phyloP scores from a whole-genome alignment of 2,113 vertebrate genomes.

The Pholis gunnellus region DNA sequence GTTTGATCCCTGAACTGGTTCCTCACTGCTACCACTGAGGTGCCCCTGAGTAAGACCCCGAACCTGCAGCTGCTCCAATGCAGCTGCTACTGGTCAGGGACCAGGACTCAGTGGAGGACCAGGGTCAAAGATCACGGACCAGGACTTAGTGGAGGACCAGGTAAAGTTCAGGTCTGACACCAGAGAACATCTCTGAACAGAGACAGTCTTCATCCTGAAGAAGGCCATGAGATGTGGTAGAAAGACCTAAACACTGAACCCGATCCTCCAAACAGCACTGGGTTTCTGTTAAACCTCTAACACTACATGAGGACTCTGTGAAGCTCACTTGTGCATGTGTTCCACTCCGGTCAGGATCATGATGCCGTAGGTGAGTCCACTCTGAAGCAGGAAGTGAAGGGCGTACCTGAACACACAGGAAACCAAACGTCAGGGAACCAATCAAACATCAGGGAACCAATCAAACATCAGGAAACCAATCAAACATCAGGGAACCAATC shows the following conservation, averaged over 20 bases:
- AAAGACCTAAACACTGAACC: neutral
- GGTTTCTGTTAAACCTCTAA: neutral
- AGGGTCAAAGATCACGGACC: neutral
- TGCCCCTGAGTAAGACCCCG: neutral
- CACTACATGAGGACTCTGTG: neutral
- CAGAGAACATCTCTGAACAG: too few species aligned
- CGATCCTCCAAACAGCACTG: neutral
- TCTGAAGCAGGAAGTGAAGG: slow-evolving; percentile 96
- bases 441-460: neutral
- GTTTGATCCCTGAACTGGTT: neutral
- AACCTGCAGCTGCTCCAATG: neutral
- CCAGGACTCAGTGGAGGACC: neutral
- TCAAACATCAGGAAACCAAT: too few species aligned
- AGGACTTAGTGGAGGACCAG: neutral
- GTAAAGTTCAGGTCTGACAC: too few species aligned
- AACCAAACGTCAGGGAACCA: neutral
- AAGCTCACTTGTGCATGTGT: slow-evolving; percentile 92
- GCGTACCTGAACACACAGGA: slow-evolving; percentile 87
- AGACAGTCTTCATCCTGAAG: too few species aligned
- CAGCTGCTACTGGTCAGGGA: neutral
- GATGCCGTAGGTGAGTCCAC: slow-evolving; percentile 94
- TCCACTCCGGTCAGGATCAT: slow-evolving; percentile 92
- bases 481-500: too few species aligned
- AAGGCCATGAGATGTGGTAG: too few species aligned
- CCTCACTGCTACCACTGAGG: neutral